phyloP scores from a whole-genome alignment of 1,140 invertebrate genomes.

The Apocrypta bakeri region DNA sequence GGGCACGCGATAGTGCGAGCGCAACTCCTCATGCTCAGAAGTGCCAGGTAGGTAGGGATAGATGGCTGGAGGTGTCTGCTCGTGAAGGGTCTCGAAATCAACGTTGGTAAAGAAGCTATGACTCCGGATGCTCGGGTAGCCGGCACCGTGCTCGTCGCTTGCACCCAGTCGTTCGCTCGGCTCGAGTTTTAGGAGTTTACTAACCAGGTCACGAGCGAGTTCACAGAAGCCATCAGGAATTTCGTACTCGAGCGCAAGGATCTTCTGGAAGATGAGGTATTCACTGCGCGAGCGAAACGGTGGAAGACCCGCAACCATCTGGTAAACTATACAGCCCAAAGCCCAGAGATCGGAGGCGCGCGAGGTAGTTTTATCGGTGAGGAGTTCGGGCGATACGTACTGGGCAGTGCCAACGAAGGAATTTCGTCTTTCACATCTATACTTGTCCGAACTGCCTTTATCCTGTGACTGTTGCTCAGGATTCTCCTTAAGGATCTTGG shows the following conservation, averaged over 20 bases:
- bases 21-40: slow-evolving; percentile 82
- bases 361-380: slow-evolving; percentile 87
- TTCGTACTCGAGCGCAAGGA: slow-evolving; percentile 92
- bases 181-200: slow-evolving; percentile 89
- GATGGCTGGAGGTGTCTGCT: slow-evolving; percentile 87
- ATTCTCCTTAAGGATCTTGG: slow-evolving; percentile 84
- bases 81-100: slow-evolving; percentile 87
- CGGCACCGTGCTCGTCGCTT: slow-evolving; percentile 80
- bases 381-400: slow-evolving; percentile 97
- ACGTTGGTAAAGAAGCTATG: slow-evolving; percentile 91
- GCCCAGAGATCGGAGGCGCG: slow-evolving; percentile 97
- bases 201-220: slow-evolving; percentile 90
- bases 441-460: neutral
- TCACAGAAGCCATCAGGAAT: slow-evolving; percentile 93
- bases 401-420: slow-evolving; percentile 99
- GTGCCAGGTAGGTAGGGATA: slow-evolving; percentile 89
- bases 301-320: slow-evolving; percentile 94
- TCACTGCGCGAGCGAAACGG: slow-evolving; percentile 95
- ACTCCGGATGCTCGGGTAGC: slow-evolving; percentile 87
- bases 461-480: slow-evolving; percentile 52
- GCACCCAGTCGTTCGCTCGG: slow-evolving; percentile 88
- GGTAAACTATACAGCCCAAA: slow-evolving; percentile 97
- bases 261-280: slow-evolving; percentile 98
- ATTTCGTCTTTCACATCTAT: slow-evolving; percentile 75
- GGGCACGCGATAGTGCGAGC: slow-evolving; percentile 79